Evolutionary conservation across 2,797 vertebrate species (phyloP), one percentile per base, ranked within the genome.

Genomic region (Myotis pilosus): DNA sequence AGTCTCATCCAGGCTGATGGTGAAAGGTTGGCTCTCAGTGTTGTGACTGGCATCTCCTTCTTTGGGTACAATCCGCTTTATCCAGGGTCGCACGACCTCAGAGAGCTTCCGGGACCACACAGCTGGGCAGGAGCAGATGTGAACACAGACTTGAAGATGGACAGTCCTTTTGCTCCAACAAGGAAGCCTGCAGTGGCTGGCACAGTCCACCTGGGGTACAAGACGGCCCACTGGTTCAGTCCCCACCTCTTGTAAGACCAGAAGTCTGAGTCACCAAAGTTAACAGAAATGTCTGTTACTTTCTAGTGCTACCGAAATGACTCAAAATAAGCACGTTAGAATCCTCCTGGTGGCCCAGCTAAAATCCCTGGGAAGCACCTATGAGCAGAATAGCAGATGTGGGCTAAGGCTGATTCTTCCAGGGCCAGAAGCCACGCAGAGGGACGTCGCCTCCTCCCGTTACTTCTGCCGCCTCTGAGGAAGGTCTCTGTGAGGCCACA

Each of bases 381-480:
- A 28, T 11, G 16, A 49, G 20, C 33, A 87, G 51, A 53, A 36
- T 3, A 3, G 23, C 20, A 19, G 38, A 16, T 6, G 28, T 28
- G 10, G 30, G 19, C 4, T 11, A 13, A 33, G 11, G 51, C 33
- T 84, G 80, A 51, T 13, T 57, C 8, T 28, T 69, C 80, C 44
- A 5, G 33, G 1, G 41, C 38, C 57, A 15, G 51, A n/a, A 49
- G 33, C 30, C 20, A 2, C 1, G 3, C 10, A 9, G 6, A 7
- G 15, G 51, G n/a, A 38, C 8, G 0, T 4, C 0, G 9, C 25
- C 49, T 69, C 11, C 49, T n/a, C 30, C n/a, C 22, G 0, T n/a
- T 25, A 41, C 23, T 62, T 36, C 5, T 1, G 28, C 11, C 2
- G 2, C 60, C 25, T 83, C 55, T 6, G 2, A 13, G 3, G 5